Conservation (phyloP, 2,888 invertebrate species). For the Coremacera marginata region DNA sequence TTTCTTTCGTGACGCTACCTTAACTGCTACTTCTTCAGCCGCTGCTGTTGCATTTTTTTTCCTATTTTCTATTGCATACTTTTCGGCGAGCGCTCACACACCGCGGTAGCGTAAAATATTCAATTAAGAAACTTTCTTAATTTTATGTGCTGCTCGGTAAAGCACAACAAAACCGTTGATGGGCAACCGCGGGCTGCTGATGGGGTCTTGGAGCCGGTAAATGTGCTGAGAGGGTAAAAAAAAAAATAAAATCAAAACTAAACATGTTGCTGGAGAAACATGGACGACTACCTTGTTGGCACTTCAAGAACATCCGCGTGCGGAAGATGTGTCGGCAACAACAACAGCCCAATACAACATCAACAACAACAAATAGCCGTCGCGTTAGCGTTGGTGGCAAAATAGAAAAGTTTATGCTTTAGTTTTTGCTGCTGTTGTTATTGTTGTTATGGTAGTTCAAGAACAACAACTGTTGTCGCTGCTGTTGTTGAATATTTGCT, state of each 20-base stretch:
- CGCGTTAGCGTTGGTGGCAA: neutral
- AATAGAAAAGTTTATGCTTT: neutral
- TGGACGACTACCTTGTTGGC: conserved; percentile 15
- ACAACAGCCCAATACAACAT: conserved; percentile 18
- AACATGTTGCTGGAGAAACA: neutral
- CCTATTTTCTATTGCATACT: conserved; percentile 15
- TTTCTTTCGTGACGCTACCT: neutral
- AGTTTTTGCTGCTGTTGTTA: neutral
- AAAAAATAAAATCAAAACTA: neutral
- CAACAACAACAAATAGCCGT: conserved; percentile 8
- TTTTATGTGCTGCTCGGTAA: conserved; percentile 9
- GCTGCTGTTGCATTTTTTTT: neutral
- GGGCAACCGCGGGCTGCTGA: neutral
- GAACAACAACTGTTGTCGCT: neutral
- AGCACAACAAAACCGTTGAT: neutral
- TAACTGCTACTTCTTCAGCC: neutral
- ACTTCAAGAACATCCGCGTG: conserved; percentile 24
- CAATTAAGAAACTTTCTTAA: conserved; percentile 34
- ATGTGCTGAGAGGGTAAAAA: neutral
- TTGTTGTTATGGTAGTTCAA: neutral
- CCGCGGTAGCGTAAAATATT: conserved; percentile 23
- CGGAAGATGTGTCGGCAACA: conserved; percentile 19
- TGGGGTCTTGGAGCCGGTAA: too few species aligned
- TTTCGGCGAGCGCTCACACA: conserved; percentile 7
- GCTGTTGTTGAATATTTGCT: neutral